phyloP scores from a whole-genome alignment of 2,113 vertebrate genomes.

The Elaphurus davidianus region DNA sequence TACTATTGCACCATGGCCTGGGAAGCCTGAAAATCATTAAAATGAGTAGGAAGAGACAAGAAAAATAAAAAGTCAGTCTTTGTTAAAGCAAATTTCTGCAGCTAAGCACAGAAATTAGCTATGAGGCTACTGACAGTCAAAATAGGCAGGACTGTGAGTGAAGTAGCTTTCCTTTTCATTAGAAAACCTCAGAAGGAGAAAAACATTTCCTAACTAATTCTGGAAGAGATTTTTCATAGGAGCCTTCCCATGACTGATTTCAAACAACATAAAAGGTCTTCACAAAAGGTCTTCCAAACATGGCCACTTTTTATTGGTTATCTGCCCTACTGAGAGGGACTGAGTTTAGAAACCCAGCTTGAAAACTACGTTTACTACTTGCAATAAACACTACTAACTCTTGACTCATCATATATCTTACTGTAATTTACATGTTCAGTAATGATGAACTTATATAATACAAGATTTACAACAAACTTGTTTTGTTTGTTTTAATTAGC shows the following conservation, averaged over 20 bases:
- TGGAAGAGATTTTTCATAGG: neutral
- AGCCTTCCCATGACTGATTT: neutral
- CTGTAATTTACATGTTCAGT: neutral
- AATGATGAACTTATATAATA: neutral
- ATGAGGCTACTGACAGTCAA: neutral
- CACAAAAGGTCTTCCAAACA: neutral
- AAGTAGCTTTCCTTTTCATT: neutral
- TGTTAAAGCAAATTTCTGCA: neutral
- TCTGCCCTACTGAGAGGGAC: neutral
- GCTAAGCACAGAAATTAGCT: neutral
- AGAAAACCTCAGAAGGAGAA: neutral
- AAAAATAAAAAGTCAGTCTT: neutral
- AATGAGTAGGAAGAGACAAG: neutral
- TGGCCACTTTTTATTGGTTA: neutral
- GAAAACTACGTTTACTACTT: neutral
- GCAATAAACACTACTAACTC: neutral
- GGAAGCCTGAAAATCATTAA: neutral
- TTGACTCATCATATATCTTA: neutral
- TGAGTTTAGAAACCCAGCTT: neutral
- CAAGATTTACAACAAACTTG: neutral
- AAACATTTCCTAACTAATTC: neutral
- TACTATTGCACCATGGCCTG: neutral
- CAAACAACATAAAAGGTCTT: neutral
- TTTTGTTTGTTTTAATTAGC: constrained; percentile 12
- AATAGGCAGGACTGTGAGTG: neutral